Evolutionary conservation across 2,797 vertebrate species (phyloP).

Genomic region (Poecilia velifera): DNA sequence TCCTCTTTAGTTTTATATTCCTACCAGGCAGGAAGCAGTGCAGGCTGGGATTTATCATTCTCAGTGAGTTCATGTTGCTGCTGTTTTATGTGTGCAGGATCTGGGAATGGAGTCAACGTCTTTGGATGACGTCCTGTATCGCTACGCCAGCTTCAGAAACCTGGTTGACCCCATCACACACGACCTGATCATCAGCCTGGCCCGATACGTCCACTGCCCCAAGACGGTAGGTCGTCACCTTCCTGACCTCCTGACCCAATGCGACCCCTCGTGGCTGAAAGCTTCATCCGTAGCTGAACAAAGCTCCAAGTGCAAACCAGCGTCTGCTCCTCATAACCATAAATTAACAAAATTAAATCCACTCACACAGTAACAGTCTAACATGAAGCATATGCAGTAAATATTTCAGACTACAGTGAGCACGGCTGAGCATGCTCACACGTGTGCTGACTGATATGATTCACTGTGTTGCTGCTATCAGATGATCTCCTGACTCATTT

Average conservation of each 20-base stretch:
- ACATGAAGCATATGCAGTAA: conserved; percentile 10
- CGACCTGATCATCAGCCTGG: conserved; percentile 97
- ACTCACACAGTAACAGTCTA: neutral
- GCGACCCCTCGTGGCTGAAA: no score
- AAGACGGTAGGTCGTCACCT: conserved; percentile 85
- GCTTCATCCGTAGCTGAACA: neutral
- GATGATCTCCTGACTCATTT: conserved; percentile 48
- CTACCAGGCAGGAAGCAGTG: conserved; percentile 1
- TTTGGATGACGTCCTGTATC: conserved; percentile 95
- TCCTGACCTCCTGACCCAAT: no score
- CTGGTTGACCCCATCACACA: conserved; percentile 98
- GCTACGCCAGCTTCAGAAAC: conserved; percentile 98
- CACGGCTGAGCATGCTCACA: conserved; percentile 4
- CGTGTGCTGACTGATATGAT: conserved; percentile 15
- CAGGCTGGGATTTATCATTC: conserved; percentile 25
- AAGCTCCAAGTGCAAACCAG: neutral
- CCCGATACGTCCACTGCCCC: conserved; percentile 95
- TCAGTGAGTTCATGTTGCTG: conserved; percentile 13
- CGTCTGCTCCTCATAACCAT: neutral
- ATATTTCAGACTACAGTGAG: conserved; percentile 15
- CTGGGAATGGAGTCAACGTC: conserved; percentile 98
- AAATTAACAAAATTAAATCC: conserved; percentile 1
- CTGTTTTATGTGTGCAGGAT: conserved; percentile 81
- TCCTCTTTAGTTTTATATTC: neutral
- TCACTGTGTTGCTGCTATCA: conserved; percentile 38